Evolutionary conservation across 2,113 vertebrate species (phyloP).

Genomic region (Rostratula benghalensis): DNA sequence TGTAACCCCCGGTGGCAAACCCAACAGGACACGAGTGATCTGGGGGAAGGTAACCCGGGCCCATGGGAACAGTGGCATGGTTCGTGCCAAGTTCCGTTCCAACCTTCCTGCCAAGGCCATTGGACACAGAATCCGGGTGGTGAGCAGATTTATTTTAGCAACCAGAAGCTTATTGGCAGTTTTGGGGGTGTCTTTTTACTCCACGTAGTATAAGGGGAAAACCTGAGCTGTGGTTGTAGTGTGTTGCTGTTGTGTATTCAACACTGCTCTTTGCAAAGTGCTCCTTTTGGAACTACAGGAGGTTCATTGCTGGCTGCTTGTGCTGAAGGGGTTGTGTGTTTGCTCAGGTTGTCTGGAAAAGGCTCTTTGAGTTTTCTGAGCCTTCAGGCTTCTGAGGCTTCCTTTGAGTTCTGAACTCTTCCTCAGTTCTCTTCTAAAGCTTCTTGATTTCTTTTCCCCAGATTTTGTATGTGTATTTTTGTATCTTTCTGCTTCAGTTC

Average conservation of each 20-base stretch:
- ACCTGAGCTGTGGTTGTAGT: background rate
- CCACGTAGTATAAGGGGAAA: background rate
- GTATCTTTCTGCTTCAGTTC: background rate
- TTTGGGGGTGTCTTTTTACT: background rate
- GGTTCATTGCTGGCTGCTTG: background rate
- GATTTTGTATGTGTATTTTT: background rate
- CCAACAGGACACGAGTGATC: slow-evolving; percentile 97
- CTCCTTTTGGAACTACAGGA: background rate
- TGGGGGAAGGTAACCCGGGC: slow-evolving; percentile 97
- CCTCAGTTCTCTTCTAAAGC: background rate
- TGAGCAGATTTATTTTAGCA: slow-evolving; percentile 67
- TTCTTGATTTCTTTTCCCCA: background rate
- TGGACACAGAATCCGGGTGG: slow-evolving; percentile 95
- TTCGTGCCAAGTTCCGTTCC: slow-evolving; percentile 94
- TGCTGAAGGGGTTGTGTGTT: background rate
- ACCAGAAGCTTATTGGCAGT: background rate
- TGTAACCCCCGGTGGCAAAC: slow-evolving; percentile 92
- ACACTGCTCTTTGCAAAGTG: rapidly evolving
- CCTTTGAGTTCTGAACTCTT: too few species aligned
- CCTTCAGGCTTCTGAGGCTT: too few species aligned
- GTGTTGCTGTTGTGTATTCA: background rate
- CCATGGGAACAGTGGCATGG: slow-evolving; percentile 97
- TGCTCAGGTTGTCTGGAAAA: background rate
- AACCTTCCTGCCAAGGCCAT: slow-evolving; percentile 98
- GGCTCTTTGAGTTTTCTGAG: background rate